Evolutionary conservation across 2,113 vertebrate genomes (phyloP).

Genomic region (Pelodiscus sinensis): DNA sequence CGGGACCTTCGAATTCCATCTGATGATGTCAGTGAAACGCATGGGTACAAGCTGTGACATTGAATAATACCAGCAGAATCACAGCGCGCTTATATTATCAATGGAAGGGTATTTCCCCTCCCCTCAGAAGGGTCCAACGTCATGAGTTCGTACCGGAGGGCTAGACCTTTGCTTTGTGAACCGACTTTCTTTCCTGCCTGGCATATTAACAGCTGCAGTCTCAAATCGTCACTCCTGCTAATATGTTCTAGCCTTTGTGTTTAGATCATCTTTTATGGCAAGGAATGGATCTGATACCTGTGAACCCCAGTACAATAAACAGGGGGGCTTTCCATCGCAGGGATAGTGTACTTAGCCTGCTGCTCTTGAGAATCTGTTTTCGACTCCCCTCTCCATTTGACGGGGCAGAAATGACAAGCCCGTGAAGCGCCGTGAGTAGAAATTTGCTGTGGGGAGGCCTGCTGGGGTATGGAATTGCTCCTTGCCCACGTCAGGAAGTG

Average conservation of each 20-base stretch:
- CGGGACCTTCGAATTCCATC: background rate
- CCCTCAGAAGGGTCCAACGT: background rate
- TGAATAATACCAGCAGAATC: background rate
- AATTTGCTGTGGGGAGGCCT: slow-evolving; percentile 64
- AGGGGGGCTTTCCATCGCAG: slow-evolving; percentile 68
- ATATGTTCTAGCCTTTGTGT: slow-evolving; percentile 43
- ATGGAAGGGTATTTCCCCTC: background rate
- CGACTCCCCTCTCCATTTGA: slow-evolving; percentile 70
- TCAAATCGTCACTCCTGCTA: background rate
- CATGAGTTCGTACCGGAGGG: background rate
- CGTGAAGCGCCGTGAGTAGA: slow-evolving; percentile 65
- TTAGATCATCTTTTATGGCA: background rate
- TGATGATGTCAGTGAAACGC: background rate
- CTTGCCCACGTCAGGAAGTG: slow-evolving; percentile 52
- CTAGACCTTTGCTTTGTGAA: background rate
- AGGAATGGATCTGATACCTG: slow-evolving; percentile 61
- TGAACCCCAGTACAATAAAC: slow-evolving; percentile 56
- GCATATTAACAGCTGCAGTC: slow-evolving; percentile 30
- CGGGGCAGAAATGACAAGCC: slow-evolving; percentile 68
- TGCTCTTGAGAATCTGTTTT: slow-evolving; percentile 73
- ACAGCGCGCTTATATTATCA: background rate
- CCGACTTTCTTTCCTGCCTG: slow-evolving; percentile 29
- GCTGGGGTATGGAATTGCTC: slow-evolving; percentile 65
- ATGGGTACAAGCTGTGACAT: background rate
- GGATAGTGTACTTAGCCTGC: slow-evolving; percentile 72